Evolutionary conservation across 2,888 invertebrate genomes (phyloP).

Genomic region (Ecdyonurus torrentis): DNA sequence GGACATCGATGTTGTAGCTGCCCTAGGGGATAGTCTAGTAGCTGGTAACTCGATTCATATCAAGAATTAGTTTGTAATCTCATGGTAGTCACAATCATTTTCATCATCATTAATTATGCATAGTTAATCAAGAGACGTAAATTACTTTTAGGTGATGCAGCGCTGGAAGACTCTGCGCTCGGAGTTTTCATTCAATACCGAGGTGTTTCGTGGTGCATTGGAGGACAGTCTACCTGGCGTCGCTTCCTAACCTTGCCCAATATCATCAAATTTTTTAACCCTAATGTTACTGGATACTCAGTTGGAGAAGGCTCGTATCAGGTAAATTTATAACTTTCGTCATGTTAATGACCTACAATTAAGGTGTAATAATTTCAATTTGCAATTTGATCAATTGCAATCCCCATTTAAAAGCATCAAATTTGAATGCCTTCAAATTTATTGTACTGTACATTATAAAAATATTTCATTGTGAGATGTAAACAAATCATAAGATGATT

Average conservation of each 20-base stretch:
- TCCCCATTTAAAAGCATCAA: no score
- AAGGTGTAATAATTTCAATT: no score
- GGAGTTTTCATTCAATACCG: conserved; percentile 57
- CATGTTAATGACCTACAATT: no score
- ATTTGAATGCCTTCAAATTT: no score
- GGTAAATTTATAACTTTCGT: no score
- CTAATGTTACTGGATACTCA: conserved; percentile 18
- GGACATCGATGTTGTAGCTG: conserved; percentile 40
- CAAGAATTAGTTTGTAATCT: not conserved
- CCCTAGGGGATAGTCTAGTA: conserved; percentile 42
- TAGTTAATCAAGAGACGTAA: not conserved
- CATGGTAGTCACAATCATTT: not conserved
- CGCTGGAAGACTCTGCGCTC: conserved; percentile 29
- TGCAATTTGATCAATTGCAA: no score
- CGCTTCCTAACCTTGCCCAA: conserved; percentile 12
- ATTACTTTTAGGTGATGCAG: not conserved
- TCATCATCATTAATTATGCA: not conserved
- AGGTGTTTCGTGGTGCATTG: conserved; percentile 55
- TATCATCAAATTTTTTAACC: conserved; percentile 12
- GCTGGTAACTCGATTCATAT: conserved; percentile 30
- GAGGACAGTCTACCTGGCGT: conserved; percentile 28
- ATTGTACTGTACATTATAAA: no score
- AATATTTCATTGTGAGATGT: no score
- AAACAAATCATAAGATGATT: no score
- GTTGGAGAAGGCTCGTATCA: conserved; percentile 15